Evolutionary conservation across 2,113 vertebrate species (phyloP).

Genomic region (Pandion haliaetus): DNA sequence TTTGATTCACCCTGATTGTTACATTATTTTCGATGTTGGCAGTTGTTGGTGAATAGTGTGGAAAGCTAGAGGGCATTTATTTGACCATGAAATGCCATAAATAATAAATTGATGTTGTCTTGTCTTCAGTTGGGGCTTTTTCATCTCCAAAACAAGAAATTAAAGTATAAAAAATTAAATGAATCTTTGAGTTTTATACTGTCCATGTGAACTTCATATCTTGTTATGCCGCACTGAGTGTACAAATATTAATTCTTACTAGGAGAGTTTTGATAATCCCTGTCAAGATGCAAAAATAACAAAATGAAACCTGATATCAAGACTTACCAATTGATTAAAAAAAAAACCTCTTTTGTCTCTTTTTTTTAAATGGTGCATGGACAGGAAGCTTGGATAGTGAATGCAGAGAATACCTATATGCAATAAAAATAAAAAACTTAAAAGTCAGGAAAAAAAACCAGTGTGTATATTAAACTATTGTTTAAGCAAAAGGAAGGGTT

Average conservation of each 20-base stretch:
- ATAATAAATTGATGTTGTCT: conserved; percentile 14
- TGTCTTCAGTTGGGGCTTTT: not conserved
- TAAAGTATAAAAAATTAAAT: not conserved
- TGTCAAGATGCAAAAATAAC: not conserved
- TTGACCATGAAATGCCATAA: conserved; percentile 44
- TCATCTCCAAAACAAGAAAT: not conserved
- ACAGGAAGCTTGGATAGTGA: not conserved
- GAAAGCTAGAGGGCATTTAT: conserved; percentile 32
- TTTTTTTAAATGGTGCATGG: not conserved
- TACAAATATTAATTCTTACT: not conserved
- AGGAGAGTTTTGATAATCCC: not conserved
- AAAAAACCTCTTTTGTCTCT: rapidly evolving
- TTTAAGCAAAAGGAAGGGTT: not conserved
- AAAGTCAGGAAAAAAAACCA: not conserved
- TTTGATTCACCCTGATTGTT: conserved; percentile 49
- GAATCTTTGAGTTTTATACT: not conserved
- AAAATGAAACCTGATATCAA: not conserved
- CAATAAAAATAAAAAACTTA: not conserved
- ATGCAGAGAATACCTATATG: not conserved
- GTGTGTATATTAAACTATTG: not conserved
- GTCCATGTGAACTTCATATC: not conserved
- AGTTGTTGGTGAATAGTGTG: conserved; percentile 6
- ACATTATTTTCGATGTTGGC: conserved; percentile 32
- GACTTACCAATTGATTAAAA: not conserved
- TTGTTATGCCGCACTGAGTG: not conserved